Base-by-base conservation (phyloP, 2,113 vertebrate genomes). In the Oreochromis niloticus region DNA sequence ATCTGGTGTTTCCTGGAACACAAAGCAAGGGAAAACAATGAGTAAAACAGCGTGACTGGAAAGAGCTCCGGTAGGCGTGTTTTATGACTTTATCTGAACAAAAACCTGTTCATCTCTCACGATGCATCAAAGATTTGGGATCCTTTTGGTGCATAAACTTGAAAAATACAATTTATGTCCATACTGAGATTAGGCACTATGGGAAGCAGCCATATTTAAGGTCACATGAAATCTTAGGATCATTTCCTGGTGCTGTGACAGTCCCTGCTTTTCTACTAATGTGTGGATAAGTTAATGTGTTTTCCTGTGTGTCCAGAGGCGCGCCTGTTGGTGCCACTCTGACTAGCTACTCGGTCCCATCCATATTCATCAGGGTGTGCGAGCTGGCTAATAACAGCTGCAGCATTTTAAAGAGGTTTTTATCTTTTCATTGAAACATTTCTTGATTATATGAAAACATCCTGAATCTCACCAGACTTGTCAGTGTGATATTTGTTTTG, bases 1-100 rank as follows among this genome's bases (percentile, higher is more conserved):
- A 95, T 85, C 54, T 80, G 90, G 78, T 94, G 88, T 89, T 96
- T 97, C 91, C 97, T 97, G 94, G 41, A 84, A 92, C 75, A 75
- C 10, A 88, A 17, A 90, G 89, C 81, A 90, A 84, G 71, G 34
- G 80, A 39, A 82, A 66, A 93, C 83, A 92, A 87, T 89, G 88
- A 91, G 63, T 57, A 54, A 9, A 16, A 34, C 84, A 73, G 85
- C 11, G 8, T 50, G 66, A 81, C 30, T 22, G 79, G 36, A 48
- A 46, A 73, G 46, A 2, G 10, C 48, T n/a, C 61, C 2, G 1
- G 32, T 63, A n/a, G 59, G 59, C 6, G 6, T 66, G 10, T 68
- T 68, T 66, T n/a, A 32, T 7, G 3, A 46, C 2, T 50, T 17
- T 50, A 4, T 12, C 16, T 24, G 22, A 16, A 46, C 68, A 46